These are phyloP conservation scores for Hippocampus barbouri DNA, from an alignment of 2,113 vertebrate species.

Conservation along the genomic window DNA sequence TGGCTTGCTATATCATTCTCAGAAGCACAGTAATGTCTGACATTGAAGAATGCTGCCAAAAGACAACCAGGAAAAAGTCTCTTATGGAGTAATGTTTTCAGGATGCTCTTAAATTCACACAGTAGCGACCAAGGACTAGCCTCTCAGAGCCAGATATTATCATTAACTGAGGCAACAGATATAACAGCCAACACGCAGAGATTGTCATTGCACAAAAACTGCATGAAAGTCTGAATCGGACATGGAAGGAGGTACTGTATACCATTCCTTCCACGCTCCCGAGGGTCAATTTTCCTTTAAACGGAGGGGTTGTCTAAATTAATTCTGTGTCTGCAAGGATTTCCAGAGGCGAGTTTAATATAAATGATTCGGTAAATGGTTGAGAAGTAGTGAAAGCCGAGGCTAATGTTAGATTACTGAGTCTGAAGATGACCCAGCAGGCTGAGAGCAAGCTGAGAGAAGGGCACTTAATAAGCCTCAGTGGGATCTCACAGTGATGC, in stretches of 20 bases:
- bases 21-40: conserved; percentile 18
- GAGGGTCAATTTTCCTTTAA: background rate
- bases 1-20: conserved; percentile 20
- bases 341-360: background rate
- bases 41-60: conserved; percentile 3
- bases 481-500: conserved; percentile 51
- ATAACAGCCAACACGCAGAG: background rate
- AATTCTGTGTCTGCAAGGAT: background rate
- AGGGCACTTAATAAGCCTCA: conserved; percentile 62
- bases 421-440: conserved; percentile 64
- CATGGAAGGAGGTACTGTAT: background rate
- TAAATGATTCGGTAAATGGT: conserved; percentile 1
- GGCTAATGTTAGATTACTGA: conserved; percentile 57
- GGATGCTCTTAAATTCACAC: conserved; percentile 9
- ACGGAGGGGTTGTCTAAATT: background rate
- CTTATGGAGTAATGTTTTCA: conserved; percentile 23
- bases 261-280: background rate
- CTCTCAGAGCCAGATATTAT: background rate
- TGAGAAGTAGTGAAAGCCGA: conserved; percentile 48
- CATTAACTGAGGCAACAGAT: background rate
- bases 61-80: conserved; percentile 26
- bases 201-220: background rate
- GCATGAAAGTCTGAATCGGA: background rate
- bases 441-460: conserved; percentile 52
- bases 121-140: conserved; percentile 4